phyloP scores from a whole-genome alignment of 2,797 vertebrate genomes.

The Parauchenoglanis ngamensis region DNA sequence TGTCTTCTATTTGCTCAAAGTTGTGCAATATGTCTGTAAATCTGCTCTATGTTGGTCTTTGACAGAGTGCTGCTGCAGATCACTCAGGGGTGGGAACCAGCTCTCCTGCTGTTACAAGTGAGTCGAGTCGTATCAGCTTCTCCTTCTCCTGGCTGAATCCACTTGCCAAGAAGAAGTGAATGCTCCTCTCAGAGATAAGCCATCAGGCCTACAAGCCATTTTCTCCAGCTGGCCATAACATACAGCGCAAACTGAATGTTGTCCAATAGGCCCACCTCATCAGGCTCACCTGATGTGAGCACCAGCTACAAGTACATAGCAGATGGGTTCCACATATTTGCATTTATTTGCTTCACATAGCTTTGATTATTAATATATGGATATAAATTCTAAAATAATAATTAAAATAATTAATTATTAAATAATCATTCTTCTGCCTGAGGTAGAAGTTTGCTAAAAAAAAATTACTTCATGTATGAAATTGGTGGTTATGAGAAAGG shows the following conservation, averaged over 20 bases:
- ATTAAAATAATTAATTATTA: no score
- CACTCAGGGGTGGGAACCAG: conserved; percentile 19
- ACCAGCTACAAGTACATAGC: not conserved
- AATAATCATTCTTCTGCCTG: not conserved
- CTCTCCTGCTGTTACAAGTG: conserved; percentile 19
- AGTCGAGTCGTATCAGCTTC: conserved; percentile 55
- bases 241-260: conserved; percentile 19
- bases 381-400: not conserved
- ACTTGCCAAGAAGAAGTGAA: conserved; percentile 61
- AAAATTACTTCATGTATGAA: not conserved
- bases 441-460: not conserved
- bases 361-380: not conserved
- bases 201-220: not conserved
- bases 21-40: not conserved
- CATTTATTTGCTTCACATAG: not conserved
- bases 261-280: not conserved
- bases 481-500: not conserved
- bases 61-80: conserved; percentile 46
- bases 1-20: not conserved
- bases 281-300: not conserved
- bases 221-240: conserved; percentile 44
- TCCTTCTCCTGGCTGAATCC: conserved; percentile 68
- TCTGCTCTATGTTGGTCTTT: not conserved
- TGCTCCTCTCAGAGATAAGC: conserved; percentile 26
- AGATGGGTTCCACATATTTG: not conserved